Evolutionary conservation across 2,113 vertebrate species (phyloP), one percentile per base, ranked within the genome.

Genomic region (Prolemur simus): DNA sequence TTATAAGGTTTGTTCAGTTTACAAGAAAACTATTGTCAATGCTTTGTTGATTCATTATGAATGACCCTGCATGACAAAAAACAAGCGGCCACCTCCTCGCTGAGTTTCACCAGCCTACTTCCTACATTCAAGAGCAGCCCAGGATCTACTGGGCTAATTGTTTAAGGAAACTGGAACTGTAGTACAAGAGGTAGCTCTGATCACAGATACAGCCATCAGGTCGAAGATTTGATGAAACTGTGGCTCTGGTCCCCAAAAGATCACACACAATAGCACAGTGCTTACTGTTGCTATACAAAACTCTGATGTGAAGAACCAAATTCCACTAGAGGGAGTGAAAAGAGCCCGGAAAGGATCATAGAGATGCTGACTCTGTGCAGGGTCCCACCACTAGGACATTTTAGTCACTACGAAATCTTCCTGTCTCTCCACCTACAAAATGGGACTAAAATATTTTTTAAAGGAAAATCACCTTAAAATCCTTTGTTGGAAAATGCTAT

Each of bases 11-110:
- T 84, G 95, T 93, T 97, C 98, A 95, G 97, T 98, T 98, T 94
- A 98, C 95, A 98, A 98, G 98, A 98, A 98, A 96, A 98, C 97
- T 97, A 98, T 98, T 98, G 97, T 98, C 98, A 98, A 94, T 90
- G 95, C 95, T 98, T 98, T 98, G 98, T 98, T 98, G 98, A 98
- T 98, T 98, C 98, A 95, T 14, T 97, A 66, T 96, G 95, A 97
- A 97, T 98, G 97, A 98, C 94, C 94, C 93, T 91, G 97, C 58
- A 8, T 96, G 97, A 98, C 87, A 96, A 96, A 89, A 98, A 98
- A 89, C 96, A 73, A 98, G 97, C 20, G 14, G 96, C 93, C 95
- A 98, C 97, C 96, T 96, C 97, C 97, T 98, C 1, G 37, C 87
- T 85, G 95, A 82, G 88, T 80, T 73, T 89, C 84, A 56, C 94